Conservation (phyloP, 2,113 vertebrate species). For the Takifugu flavidus region DNA sequence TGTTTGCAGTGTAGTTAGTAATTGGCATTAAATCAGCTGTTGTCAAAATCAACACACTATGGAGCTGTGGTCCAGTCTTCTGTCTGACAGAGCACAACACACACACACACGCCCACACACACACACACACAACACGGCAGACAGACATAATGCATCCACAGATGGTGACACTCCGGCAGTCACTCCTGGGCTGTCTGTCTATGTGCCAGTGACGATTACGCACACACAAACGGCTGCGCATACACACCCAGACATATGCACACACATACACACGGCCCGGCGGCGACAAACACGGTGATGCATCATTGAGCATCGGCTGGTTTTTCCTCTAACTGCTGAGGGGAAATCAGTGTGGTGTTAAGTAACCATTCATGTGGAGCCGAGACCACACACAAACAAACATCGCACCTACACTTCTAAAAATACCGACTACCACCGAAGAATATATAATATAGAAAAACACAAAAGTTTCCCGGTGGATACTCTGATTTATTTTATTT, state of each 20-base stretch:
- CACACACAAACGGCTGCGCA: slow-evolving; percentile 22
- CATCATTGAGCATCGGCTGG: slow-evolving; percentile 67
- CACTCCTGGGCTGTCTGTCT: slow-evolving; percentile 62
- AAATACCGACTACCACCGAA: slow-evolving; percentile 41
- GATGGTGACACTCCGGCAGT: slow-evolving; percentile 68
- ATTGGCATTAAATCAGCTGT: slow-evolving; percentile 2
- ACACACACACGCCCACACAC: slow-evolving; percentile 27
- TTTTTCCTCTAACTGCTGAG: slow-evolving; percentile 62
- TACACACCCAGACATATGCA: slow-evolving; percentile 23
- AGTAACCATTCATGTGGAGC: slow-evolving; percentile 69
- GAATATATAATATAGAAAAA: slow-evolving; percentile 38
- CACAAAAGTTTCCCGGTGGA: slow-evolving; percentile 26
- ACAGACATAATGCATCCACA: slow-evolving; percentile 64
- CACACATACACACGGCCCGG: slow-evolving; percentile 39
- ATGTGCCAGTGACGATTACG: slow-evolving; percentile 47
- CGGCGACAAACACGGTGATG: slow-evolving; percentile 54
- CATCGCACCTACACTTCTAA: slow-evolving; percentile 39
- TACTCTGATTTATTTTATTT: not conserved
- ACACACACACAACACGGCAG: slow-evolving; percentile 29
- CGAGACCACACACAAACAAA: slow-evolving; percentile 63
- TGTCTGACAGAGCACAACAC: slow-evolving; percentile 29
- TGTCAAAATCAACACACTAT: slow-evolving; percentile 25
- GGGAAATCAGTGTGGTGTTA: slow-evolving; percentile 68
- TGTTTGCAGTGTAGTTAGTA: slow-evolving; percentile 14
- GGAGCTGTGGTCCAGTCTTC: slow-evolving; percentile 33